Evolutionary conservation across 1,140 invertebrate species (phyloP), one percentile per base, ranked within the genome.

Genomic region (Drosophila ohnishii): DNA sequence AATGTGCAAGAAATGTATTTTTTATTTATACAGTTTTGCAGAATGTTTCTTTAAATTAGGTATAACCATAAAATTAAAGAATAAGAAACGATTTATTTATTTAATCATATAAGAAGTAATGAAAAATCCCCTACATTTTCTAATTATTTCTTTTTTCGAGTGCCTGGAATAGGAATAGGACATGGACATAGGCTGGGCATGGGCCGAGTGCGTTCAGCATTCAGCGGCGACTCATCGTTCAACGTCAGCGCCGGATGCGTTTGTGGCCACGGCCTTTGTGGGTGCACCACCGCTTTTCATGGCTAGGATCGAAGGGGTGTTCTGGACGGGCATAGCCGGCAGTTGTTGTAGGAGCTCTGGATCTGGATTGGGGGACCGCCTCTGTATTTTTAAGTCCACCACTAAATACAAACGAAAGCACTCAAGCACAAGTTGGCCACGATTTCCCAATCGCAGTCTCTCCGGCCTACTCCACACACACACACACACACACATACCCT

Each of bases 321-420:
- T 22, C 11, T 32, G 39, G 13, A 40, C 6, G 7, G 7, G 11
- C 44, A 6, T 22, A 1, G 37, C 30, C 14, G 51, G 32, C 42
- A 51, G 48, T 34, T 51, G 30, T 53, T 35, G 11, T 22, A 48
- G 28, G 44, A 45, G 40, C 19, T 13, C 40, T 28, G 62, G 22
- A 45, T 44, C 35, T 42, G 65, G 65, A 30, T 56, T 16, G 72
- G 67, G 66, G 51, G 62, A 50, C 57, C 55, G 51, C 63, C 58
- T 87, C 72, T 87, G 83, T 90, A 85, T 90, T 90, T 90, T 90
- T 90, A 90, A 90, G 89, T 87, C 80, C 83, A 90, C 89, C 89
- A 90, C 89, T 90, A 90, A 90, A 90, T 90, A 90, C 86, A 90
- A 90, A 90, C 88, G 80, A 90, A 90, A 90, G 87, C 83, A 87